A percentile compares a stretch with the other conserved stretches of the same genome.
These are phyloP conservation scores for Pachymerium ferrugineum DNA, from an alignment of 2,888 invertebrate genomes.

Conservation along the genomic window DNA sequence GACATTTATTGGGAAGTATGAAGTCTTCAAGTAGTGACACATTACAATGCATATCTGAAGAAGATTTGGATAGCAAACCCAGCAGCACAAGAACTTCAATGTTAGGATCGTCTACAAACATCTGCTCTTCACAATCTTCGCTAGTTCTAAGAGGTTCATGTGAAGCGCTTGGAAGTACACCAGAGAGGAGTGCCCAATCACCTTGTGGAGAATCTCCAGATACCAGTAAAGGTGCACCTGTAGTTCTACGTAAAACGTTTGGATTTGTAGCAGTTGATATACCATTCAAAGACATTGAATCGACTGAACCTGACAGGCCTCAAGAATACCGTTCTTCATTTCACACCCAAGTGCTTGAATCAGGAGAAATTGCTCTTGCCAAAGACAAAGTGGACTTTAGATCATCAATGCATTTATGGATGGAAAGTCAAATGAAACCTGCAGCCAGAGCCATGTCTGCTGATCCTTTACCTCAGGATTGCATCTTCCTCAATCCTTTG, in stretches of 20 bases:
- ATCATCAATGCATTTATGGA: constrained; percentile 34
- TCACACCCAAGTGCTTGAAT: constrained; percentile 16
- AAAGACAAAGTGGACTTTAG: constrained; percentile 35
- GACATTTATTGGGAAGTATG: constrained; percentile 14
- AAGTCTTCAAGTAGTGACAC: constrained; percentile 29
- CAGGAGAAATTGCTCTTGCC: constrained; percentile 1
- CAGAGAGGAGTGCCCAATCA: neutral
- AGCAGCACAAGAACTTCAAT: constrained; percentile 27
- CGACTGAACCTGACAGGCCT: neutral
- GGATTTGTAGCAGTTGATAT: constrained; percentile 29
- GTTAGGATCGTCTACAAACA: constrained; percentile 24
- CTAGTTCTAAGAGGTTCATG: neutral
- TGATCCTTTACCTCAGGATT: constrained; percentile 28
- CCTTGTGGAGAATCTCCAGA: neutral
- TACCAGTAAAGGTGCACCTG: neutral
- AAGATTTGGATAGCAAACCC: constrained; percentile 30
- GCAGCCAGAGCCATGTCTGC: constrained; percentile 15
- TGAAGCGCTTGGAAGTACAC: constrained; percentile 21
- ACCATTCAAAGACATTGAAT: neutral
- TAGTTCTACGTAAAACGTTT: neutral
- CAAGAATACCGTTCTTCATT: constrained; percentile 1
- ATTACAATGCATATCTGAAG: constrained; percentile 29
- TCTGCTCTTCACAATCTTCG: constrained; percentile 29
- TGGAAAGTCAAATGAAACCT: neutral
- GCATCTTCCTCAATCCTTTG: neutral